A percentile compares a stretch with the other conserved stretches of the same genome.
These are phyloP conservation scores for Drosophila mettleri DNA, from an alignment of 2,888 invertebrate species.

Conservation along the genomic window DNA sequence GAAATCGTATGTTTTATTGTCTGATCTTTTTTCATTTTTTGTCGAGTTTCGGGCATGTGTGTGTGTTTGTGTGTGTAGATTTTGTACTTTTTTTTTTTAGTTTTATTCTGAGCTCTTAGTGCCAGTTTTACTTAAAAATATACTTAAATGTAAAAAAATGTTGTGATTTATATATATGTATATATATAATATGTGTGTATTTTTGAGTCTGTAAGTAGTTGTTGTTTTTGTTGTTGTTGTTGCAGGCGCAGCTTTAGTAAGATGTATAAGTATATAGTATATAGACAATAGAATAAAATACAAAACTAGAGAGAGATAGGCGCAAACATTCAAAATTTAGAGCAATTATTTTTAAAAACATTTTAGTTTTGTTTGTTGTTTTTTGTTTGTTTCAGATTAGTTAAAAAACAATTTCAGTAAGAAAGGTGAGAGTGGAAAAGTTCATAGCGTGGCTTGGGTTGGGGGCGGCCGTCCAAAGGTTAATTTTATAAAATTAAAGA, in stretches of 20 bases:
- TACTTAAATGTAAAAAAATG: slow-evolving; percentile 26
- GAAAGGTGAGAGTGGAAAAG: slow-evolving; percentile 17
- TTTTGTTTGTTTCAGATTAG: background rate
- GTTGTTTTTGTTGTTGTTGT: slow-evolving; percentile 58
- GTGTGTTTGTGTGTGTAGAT: slow-evolving; percentile 17
- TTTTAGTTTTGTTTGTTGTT: background rate
- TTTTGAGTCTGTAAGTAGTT: slow-evolving; percentile 21
- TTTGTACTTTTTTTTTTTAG: slow-evolving; percentile 24
- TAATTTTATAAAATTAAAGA: slow-evolving; percentile 10
- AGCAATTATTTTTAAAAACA: slow-evolving; percentile 15
- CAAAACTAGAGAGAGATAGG: slow-evolving; percentile 30
- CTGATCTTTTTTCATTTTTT: slow-evolving; percentile 36
- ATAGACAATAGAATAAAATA: slow-evolving; percentile 32
- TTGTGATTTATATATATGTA: slow-evolving; percentile 18
- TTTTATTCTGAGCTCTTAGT: slow-evolving; percentile 37
- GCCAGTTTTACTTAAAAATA: slow-evolving; percentile 47
- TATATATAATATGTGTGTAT: slow-evolving; percentile 34
- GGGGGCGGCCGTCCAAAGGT: slow-evolving; percentile 29
- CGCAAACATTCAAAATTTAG: slow-evolving; percentile 37
- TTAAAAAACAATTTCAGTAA: slow-evolving; percentile 17
- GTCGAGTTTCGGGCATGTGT: slow-evolving; percentile 23
- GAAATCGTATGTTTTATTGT: slow-evolving; percentile 9
- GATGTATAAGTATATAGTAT: slow-evolving; percentile 17
- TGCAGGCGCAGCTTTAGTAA: slow-evolving; percentile 64
- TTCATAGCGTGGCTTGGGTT: slow-evolving; percentile 12